These are phyloP conservation scores for Drosophila dunni DNA, from an alignment of 1,140 invertebrate species.

Conservation along the genomic window DNA sequence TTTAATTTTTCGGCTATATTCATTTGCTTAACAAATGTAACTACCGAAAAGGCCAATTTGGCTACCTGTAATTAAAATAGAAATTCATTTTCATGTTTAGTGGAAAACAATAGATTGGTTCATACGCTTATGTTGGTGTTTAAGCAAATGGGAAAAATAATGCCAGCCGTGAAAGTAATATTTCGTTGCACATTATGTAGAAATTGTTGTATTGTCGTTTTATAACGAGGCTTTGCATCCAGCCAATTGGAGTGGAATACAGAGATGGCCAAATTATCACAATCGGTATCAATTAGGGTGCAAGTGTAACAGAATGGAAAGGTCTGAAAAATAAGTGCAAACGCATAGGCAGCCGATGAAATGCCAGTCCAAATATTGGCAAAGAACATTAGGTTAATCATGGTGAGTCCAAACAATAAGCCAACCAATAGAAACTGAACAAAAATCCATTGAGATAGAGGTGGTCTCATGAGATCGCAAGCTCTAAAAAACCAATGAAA, in stretches of 20 bases:
- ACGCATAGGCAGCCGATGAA: slow-evolving; percentile 25
- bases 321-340: slow-evolving; percentile 40
- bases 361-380: slow-evolving; percentile 34
- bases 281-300: slow-evolving; percentile 51
- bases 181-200: slow-evolving; percentile 39
- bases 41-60: slow-evolving; percentile 54
- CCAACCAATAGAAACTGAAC: slow-evolving; percentile 57
- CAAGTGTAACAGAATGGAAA: slow-evolving; percentile 62
- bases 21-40: slow-evolving; percentile 59
- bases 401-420: slow-evolving; percentile 34
- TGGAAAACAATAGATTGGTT: neutral
- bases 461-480: slow-evolving; percentile 33
- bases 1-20: slow-evolving; percentile 48
- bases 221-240: slow-evolving; percentile 36
- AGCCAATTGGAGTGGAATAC: slow-evolving; percentile 60
- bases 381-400: slow-evolving; percentile 59
- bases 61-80: slow-evolving; percentile 35
- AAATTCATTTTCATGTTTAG: neutral
- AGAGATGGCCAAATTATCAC: slow-evolving; percentile 25
- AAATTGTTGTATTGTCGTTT: slow-evolving; percentile 31
- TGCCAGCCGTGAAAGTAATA: slow-evolving; percentile 51
- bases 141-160: slow-evolving; percentile 51
- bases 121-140: slow-evolving; percentile 53
- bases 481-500: slow-evolving; percentile 3
- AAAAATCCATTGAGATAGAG: slow-evolving; percentile 31